A percentile compares a stretch with the other conserved stretches of the same genome.
These are phyloP conservation scores for Prostheceraeus crozeri DNA, from an alignment of 2,888 invertebrate species.

Conservation along the genomic window DNA sequence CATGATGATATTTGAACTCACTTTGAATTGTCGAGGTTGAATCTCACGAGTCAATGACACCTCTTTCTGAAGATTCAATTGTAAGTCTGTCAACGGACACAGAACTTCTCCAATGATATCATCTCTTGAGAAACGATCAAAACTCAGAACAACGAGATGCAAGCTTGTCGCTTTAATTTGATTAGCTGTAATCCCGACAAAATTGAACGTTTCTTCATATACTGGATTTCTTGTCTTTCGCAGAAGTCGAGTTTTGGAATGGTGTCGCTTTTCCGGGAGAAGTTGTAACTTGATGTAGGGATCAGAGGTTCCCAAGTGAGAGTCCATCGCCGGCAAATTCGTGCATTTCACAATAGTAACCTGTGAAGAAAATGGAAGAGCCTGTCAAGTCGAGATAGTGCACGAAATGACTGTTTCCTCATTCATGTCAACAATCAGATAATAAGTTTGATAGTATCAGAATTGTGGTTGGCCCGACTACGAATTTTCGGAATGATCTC, in stretches of 20 bases:
- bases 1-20: too few species aligned
- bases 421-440: too few species aligned
- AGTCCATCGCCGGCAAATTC: slow-evolving; percentile 74
- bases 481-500: too few species aligned
- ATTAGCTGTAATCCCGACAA: slow-evolving; percentile 70
- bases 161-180: slow-evolving; percentile 63
- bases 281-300: slow-evolving; percentile 96
- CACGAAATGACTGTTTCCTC: slow-evolving; percentile 48
- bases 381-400: slow-evolving; percentile 43
- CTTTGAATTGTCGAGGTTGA: slow-evolving; percentile 83
- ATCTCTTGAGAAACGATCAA: slow-evolving; percentile 92
- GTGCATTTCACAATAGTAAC: slow-evolving; percentile 83
- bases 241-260: slow-evolving; percentile 88
- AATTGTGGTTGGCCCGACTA: too few species aligned
- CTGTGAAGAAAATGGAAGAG: slow-evolving; percentile 52
- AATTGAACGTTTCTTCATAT: slow-evolving; percentile 97
- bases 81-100: slow-evolving; percentile 59
- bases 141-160: slow-evolving; percentile 61
- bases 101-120: slow-evolving; percentile 96
- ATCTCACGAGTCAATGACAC: slow-evolving; percentile 69
- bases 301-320: slow-evolving; percentile 73
- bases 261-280: slow-evolving; percentile 91
- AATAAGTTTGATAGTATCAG: too few species aligned
- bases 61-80: slow-evolving; percentile 56
- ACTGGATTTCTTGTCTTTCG: slow-evolving; percentile 90